Evolutionary conservation across 2,797 vertebrate genomes (phyloP).

Genomic region (Antrozous pallidus): DNA sequence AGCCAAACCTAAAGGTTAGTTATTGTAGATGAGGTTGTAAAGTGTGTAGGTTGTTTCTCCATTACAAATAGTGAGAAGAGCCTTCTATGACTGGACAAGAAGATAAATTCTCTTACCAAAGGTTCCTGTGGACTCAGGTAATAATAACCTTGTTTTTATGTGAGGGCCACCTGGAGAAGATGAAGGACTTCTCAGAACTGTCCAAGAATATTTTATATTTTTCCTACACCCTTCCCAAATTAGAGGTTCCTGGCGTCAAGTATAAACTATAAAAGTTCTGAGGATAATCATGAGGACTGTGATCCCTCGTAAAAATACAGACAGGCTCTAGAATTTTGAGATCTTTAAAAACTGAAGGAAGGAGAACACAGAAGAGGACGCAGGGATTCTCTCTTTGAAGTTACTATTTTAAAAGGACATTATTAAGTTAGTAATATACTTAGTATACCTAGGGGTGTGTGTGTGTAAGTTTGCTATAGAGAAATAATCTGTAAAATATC

Average conservation of each 20-base stretch:
- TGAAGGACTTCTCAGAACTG: neutral
- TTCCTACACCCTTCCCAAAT: neutral
- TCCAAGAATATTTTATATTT: neutral
- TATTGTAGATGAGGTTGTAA: neutral
- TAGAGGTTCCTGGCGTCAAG: neutral
- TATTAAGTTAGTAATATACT: neutral
- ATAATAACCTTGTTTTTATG: neutral
- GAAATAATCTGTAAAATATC: slow-evolving; percentile 11
- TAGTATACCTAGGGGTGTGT: neutral
- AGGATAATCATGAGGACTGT: neutral
- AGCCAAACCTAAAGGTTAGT: neutral
- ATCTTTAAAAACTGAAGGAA: neutral
- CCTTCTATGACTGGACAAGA: neutral
- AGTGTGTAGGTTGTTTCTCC: neutral
- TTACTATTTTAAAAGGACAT: neutral
- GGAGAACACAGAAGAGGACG: neutral
- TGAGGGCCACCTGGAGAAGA: neutral
- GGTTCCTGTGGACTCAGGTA: neutral
- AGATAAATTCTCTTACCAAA: neutral
- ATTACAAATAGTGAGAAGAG: neutral
- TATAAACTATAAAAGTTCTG: neutral
- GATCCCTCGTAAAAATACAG: neutral
- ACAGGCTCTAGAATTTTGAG: neutral
- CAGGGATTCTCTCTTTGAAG: neutral
- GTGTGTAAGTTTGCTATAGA: neutral